These are phyloP conservation scores for Scaptomyza caliginosa DNA, from an alignment of 2,888 invertebrate genomes.

Conservation along the genomic window DNA sequence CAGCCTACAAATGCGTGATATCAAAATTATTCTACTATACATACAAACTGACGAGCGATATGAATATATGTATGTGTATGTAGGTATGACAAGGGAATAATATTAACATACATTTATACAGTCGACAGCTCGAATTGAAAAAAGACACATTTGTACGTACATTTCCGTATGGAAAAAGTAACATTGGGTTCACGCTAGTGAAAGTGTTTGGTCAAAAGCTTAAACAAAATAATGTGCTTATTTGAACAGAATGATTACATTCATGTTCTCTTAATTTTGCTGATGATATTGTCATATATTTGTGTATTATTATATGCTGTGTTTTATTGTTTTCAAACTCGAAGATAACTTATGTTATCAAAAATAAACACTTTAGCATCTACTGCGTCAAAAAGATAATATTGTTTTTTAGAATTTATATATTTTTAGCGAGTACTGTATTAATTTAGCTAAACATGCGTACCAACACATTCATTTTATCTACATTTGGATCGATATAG, in stretches of 20 bases:
- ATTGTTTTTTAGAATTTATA: not conserved
- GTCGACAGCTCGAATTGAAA: slow-evolving; percentile 4
- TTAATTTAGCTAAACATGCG: not conserved
- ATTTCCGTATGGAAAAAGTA: not conserved
- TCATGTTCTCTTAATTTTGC: not conserved
- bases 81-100: not conserved
- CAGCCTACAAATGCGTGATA: slow-evolving; percentile 49
- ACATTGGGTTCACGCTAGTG: not conserved
- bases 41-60: not conserved
- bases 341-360: not conserved
- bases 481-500: not conserved
- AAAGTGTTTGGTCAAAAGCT: not conserved
- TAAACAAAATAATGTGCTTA: not conserved
- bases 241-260: not conserved
- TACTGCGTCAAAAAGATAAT: not conserved
- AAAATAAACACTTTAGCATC: not conserved
- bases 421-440: not conserved
- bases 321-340: not conserved
- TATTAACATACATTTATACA: not conserved
- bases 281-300: not conserved
- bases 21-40: slow-evolving; percentile 46
- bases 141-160: not conserved
- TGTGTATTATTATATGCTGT: not conserved
- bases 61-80: not conserved
- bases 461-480: not conserved